Percentiles rank a stretch among this genome's conserved stretches.
Conservation (phyloP, 2,888 invertebrate species). For the Drosophila prostipennis region DNA sequence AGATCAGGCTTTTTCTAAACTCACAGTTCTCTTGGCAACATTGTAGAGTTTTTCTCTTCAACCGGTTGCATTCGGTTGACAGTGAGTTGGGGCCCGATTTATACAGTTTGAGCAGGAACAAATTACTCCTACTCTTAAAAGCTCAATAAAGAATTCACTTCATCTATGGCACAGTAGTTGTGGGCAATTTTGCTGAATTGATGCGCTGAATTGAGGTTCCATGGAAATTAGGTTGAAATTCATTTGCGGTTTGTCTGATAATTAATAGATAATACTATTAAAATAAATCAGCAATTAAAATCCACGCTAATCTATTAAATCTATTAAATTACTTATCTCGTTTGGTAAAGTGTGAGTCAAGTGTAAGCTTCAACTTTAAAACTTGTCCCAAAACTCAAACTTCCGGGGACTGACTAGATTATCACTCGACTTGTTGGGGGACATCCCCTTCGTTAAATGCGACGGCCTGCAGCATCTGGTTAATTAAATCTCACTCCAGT, state of each 20-base stretch:
- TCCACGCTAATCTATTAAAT: no score
- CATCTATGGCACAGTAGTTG: not conserved
- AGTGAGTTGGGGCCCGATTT: slow-evolving; percentile 23
- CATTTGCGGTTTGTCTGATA: not conserved
- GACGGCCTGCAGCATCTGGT: slow-evolving; percentile 16
- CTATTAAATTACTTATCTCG: not conserved
- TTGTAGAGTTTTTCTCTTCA: slow-evolving; percentile 7
- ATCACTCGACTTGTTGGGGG: slow-evolving; percentile 11
- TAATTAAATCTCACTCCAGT: not conserved
- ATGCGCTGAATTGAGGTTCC: not conserved
- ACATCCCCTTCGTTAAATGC: slow-evolving; percentile 6
- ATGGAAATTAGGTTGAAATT: not conserved
- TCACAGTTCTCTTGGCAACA: slow-evolving; percentile 2
- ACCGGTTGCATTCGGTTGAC: slow-evolving; percentile 33
- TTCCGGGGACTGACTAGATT: slow-evolving; percentile 20
- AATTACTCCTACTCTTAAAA: slow-evolving; percentile 15
- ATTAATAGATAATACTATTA: not conserved
- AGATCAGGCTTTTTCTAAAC: not conserved
- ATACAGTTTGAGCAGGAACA: slow-evolving; percentile 15
- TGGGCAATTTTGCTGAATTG: not conserved
- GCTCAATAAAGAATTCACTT: slow-evolving; percentile 6
- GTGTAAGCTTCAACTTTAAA: slow-evolving; percentile 8
- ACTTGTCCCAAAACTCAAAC: slow-evolving; percentile 29
- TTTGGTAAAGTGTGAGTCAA: not conserved
- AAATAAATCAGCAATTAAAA: no score